Evolutionary conservation across 2,888 invertebrate species (phyloP), one percentile per base, ranked within the genome.

Genomic region (Dasypolia templi): DNA sequence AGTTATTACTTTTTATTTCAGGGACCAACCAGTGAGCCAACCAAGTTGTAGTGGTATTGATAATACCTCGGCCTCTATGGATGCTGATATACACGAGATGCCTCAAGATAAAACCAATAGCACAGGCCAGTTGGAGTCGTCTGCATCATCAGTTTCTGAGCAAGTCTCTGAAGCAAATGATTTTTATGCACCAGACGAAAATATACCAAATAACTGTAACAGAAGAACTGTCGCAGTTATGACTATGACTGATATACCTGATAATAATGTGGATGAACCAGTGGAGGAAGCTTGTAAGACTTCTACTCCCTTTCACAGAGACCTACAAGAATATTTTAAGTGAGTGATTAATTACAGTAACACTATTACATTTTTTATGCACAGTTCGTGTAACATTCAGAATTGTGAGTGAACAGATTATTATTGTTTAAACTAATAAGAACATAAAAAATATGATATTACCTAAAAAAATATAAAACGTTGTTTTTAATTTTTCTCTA

Each of bases 301-400:
- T 17, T 39, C 83, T 22, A 89, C 90, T 79, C 89, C 89, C 17
- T 92, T 94, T 70, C 91, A 93, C 26, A 91, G 87, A 63, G 91
- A 94, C 67, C 81, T 95, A 70, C 91, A 93, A 78, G 93, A 95
- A 59, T 94, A 92, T 88, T 88, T 93, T 75, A 93, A 91, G 95
- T 95, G 84, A 85, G 88, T 86, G 3, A 22, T 17, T 44, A n/a
- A 62, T 42, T n/a, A 14, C 0, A 0, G 2, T 26, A 66, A 29
- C 29, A 12, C 5, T 44, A 39, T 19, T 29, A 56, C 9, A 6
- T n/a, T 7, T 17, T 32, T 66, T 7, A n/a, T 44, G 22, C 22
- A 29, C 35, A n/a, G 0, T 61, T 1, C 0, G 26, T 26, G n/a
- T n/a, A n/a, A 39, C 17, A 17, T 2, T 29, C 22, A 3, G 7